Base-by-base conservation (phyloP, 2,113 vertebrate genomes). In the Sceloporus tristichus region DNA sequence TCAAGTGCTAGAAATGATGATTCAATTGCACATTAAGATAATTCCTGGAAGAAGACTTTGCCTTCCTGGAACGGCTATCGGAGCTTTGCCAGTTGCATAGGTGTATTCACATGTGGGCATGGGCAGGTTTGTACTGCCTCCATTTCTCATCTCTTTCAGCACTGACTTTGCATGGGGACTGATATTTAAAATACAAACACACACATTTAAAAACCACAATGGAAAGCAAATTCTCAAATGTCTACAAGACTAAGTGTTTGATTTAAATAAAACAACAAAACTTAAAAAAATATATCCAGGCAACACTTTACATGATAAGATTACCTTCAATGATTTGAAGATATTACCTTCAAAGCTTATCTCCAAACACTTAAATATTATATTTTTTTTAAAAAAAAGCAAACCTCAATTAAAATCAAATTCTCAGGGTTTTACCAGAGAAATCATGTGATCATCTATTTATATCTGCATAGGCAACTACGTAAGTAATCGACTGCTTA, bases 11-110 rank as follows among this genome's bases (percentile, higher is more conserved):
- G 91, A 93, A 97, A 95, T 93, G 93, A 95, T 92, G 91, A 96
- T 93, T 96, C 94, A 96, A 95, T 95, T 96, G 95, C 90, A 91
- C 94, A 95, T 96, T 96, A 95, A 90, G 93, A 87, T 94, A 94
- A 95, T 95, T 96, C 93, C 94, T 95, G 93, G 92, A 96, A 95
- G 90, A 82, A 92, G 90, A 53, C 90, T 91, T 91, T 85, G 71
- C 90, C 80, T 94, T 91, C 95, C 91, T 95, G 92, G 89, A 95
- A 96, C 89, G 92, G 85, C 84, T 93, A 88, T 94, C 91, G 88
- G 6, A 0, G 88, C 83, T 82, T 85, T 94, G 89, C 91, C 92
- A 84, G 59, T 78, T 62, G 0, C 11, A 91, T 86, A 93, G 89
- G 93, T 92, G 85, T 82, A 89, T 88, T 92, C 79, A 76, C 81